Evolutionary conservation across 1,140 invertebrate species (phyloP), one percentile per base, ranked within the genome.

Genomic region (Aricia agestis): DNA sequence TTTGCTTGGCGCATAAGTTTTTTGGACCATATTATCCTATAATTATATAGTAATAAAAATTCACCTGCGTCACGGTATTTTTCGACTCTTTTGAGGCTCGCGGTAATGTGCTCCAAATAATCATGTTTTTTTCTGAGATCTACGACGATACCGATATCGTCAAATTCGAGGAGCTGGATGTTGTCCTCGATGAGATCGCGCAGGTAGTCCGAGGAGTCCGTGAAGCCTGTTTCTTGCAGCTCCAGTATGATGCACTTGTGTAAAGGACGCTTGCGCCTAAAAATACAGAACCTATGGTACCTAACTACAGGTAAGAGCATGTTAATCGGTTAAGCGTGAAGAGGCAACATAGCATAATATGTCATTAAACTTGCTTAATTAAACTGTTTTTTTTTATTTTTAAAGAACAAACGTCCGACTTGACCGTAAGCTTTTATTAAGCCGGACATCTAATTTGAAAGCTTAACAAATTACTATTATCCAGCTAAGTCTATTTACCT

Each of bases 101-200:
- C 73, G 17, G 75, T 84, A 19, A 94, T 86, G 63, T 85, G 79
- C 70, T 92, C 85, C 19, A 94, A 72, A 45, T 91, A 84, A 52
- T 92, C 83, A 6, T 83, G 76, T 31, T 81, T 82, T 45, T 92
- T 81, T 10, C 85, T 90, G 2, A 94, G 78, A 74, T 85, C 83
- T 0, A 88, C 81, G 0, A 90, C 80, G 13, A 92, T 92, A 13
- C 88, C 91, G 1, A 91, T 87, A 1, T 92, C 93, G 45, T 92
- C 89, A 69, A 87, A 77, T 5, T 77, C 80, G 5, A 92, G 74
- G 1, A 90, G 80, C 68, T 92, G 84, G 25, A 92, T 82, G 65
- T 94, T 93, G 7, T 93, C 84, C n/a, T 92, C 85, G 31, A 94
- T 86, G 2, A 94, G 77, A 69, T 92, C 87, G 72, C 83, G 83